These are phyloP conservation scores for Pseudomyrmex cubaensis DNA, from an alignment of 1,140 invertebrate genomes.

Conservation along the genomic window DNA sequence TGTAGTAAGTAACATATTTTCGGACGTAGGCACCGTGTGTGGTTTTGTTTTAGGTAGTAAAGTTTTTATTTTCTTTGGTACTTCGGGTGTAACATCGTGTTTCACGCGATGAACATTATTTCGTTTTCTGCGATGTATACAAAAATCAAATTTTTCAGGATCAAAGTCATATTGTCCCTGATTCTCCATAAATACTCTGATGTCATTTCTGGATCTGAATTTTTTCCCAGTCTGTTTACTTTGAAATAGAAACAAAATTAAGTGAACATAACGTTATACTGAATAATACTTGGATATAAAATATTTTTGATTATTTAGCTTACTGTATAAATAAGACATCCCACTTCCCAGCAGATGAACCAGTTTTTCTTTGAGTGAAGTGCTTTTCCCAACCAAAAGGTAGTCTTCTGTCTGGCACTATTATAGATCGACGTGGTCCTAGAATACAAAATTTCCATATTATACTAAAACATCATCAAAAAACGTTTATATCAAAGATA, in stretches of 20 bases:
- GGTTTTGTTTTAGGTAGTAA: constrained; percentile 81
- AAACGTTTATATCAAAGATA: background rate
- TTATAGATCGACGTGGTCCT: constrained; percentile 86
- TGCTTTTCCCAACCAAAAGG: constrained; percentile 91
- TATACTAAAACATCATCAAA: background rate
- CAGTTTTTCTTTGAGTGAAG: constrained; percentile 88
- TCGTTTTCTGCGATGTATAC: constrained; percentile 82
- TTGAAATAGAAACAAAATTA: constrained; percentile 59
- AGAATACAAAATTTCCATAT: constrained; percentile 37
- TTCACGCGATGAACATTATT: constrained; percentile 66
- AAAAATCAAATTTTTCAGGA: constrained; percentile 84
- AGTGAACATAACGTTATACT: constrained; percentile 10
- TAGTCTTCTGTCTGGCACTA: constrained; percentile 90
- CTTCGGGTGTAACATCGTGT: constrained; percentile 69
- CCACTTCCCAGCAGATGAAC: constrained; percentile 91
- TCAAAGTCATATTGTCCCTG: constrained; percentile 80
- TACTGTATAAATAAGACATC: constrained; percentile 91
- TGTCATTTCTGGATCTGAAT: constrained; percentile 84
- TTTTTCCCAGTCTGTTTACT: constrained; percentile 83
- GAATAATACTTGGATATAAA: constrained; percentile 6
- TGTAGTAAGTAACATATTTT: constrained; percentile 57
- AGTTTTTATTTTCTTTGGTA: constrained; percentile 82
- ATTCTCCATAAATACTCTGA: constrained; percentile 81
- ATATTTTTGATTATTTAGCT: constrained; percentile 63
- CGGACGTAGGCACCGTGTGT: constrained; percentile 17